Percentiles rank a stretch among this genome's conserved stretches.
Evolutionary conservation across 2,113 vertebrate genomes (phyloP).

Genomic region (Drymodes brunneopygia): DNA sequence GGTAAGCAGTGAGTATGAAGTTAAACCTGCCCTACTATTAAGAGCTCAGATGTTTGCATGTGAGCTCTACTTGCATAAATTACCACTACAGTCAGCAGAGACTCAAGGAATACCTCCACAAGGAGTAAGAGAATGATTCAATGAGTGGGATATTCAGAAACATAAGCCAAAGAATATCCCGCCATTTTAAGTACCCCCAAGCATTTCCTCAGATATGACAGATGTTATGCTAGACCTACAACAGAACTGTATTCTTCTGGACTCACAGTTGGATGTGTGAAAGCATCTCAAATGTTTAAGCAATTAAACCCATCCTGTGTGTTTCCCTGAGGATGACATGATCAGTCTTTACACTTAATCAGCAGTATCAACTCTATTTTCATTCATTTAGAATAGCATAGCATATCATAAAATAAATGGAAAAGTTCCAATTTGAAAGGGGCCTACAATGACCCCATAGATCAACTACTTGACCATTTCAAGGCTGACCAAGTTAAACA

Average conservation of each 20-base stretch:
- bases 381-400: background rate
- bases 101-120: background rate
- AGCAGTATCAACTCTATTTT: background rate
- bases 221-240: background rate
- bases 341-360: background rate
- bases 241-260: background rate
- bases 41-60: rapidly evolving
- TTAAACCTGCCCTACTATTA: background rate
- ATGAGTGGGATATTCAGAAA: background rate
- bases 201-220: background rate
- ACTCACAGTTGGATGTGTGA: background rate
- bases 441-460: background rate
- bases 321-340: background rate
- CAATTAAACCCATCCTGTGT: background rate
- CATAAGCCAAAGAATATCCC: background rate
- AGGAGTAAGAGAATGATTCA: background rate
- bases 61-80: background rate
- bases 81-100: background rate
- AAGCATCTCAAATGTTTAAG: background rate
- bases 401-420: background rate
- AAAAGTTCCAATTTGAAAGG: background rate
- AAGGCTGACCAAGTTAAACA: background rate
- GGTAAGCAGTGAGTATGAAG: background rate
- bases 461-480: background rate
- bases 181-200: background rate